These are phyloP conservation scores for Pachliopta kotzebuea DNA, from an alignment of 2,888 invertebrate genomes.

Conservation along the genomic window DNA sequence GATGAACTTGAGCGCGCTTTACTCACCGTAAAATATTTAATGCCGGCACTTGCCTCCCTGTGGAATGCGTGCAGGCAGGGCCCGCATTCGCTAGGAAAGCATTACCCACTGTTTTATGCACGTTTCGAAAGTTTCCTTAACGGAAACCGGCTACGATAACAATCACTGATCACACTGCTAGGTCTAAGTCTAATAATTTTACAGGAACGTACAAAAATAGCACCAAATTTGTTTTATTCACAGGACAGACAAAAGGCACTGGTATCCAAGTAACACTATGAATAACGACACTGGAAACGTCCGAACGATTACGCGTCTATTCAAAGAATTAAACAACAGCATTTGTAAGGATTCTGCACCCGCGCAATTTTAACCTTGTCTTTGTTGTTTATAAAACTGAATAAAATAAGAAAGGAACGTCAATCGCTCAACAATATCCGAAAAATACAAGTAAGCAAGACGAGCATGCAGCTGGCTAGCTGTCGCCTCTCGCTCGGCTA, in stretches of 20 bases:
- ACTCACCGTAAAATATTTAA: constrained; percentile 79
- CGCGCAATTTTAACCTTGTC: constrained; percentile 56
- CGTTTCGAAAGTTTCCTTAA: constrained; percentile 77
- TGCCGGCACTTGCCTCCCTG: constrained; percentile 76
- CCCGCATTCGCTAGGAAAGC: constrained; percentile 76
- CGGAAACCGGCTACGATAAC: constrained; percentile 79
- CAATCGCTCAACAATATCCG: constrained; percentile 71
- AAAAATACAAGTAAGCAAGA: constrained; percentile 67
- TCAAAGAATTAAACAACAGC: constrained; percentile 43
- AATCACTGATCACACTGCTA: constrained; percentile 76
- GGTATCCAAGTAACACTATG: constrained; percentile 64
- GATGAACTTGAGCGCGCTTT: constrained; percentile 74
- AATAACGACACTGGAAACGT: constrained; percentile 53
- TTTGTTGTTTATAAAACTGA: constrained; percentile 49
- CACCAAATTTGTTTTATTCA: constrained; percentile 69
- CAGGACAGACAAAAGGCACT: constrained; percentile 74
- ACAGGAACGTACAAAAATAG: constrained; percentile 65
- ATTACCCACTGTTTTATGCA: constrained; percentile 78
- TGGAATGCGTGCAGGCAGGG: constrained; percentile 76
- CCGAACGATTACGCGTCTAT: constrained; percentile 40
- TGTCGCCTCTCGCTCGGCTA: constrained; percentile 70
- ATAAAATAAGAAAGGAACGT: constrained; percentile 67
- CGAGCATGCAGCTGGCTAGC: constrained; percentile 68
- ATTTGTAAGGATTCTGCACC: constrained; percentile 50
- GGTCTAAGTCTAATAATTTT: constrained; percentile 58